These are phyloP conservation scores for Austrofundulus limnaeus DNA, from an alignment of 2,113 vertebrate species.

Conservation along the genomic window DNA sequence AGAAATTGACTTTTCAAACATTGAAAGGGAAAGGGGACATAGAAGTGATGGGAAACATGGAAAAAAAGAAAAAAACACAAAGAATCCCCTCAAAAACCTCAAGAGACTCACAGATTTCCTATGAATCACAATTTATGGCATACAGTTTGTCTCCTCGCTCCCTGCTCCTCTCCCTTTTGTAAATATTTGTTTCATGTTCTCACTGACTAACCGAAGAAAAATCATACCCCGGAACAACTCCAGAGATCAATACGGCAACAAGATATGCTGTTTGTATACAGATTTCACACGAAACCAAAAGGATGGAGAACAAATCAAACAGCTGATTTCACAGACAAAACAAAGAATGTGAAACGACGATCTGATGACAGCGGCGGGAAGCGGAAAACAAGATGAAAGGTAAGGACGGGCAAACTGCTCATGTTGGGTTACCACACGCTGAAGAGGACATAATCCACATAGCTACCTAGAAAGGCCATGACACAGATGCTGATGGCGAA, in stretches of 20 bases:
- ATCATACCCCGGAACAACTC: constrained; percentile 44
- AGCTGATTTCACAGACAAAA: constrained; percentile 31
- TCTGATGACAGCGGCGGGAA: constrained; percentile 18
- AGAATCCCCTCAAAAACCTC: constrained; percentile 33
- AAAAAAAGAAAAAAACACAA: constrained; percentile 47
- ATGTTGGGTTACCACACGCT: constrained; percentile 66
- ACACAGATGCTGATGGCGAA: constrained; percentile 90
- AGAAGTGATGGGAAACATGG: constrained; percentile 49
- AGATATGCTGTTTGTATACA: constrained; percentile 24
- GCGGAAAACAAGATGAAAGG: constrained; percentile 17
- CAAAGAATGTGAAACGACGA: constrained; percentile 1
- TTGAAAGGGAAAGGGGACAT: constrained; percentile 43
- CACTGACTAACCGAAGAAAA: constrained; percentile 31
- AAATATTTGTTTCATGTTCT: constrained; percentile 55
- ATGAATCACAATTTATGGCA: constrained; percentile 54
- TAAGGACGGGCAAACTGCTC: background rate
- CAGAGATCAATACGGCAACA: constrained; percentile 52
- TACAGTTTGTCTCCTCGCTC: constrained; percentile 22
- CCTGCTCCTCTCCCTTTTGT: constrained; percentile 8
- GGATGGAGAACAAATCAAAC: constrained; percentile 34
- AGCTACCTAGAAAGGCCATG: constrained; percentile 89
- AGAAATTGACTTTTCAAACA: constrained; percentile 66
- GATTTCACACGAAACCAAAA: constrained; percentile 34
- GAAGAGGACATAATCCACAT: constrained; percentile 80
- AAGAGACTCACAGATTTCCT: constrained; percentile 26